phyloP scores from a whole-genome alignment of 2,888 invertebrate genomes.

The Xanthorhoe spadicearia region DNA sequence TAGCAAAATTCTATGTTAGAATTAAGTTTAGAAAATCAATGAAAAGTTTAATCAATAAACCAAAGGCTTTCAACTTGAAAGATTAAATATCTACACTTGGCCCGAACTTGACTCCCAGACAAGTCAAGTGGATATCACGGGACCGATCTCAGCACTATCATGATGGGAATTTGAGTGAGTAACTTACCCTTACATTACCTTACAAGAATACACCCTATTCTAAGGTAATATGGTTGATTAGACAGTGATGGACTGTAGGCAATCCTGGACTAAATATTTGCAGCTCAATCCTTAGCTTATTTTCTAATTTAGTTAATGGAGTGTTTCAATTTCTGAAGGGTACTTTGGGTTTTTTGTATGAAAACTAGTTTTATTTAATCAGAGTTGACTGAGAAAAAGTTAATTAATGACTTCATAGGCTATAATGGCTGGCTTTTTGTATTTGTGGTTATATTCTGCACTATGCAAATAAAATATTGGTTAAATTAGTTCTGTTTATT shows the following conservation, averaged over 20 bases:
- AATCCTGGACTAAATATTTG: slow-evolving; percentile 21
- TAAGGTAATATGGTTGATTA: slow-evolving; percentile 19
- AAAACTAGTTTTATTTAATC: background rate
- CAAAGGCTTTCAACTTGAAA: slow-evolving; percentile 10
- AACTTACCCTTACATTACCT: slow-evolving; percentile 33
- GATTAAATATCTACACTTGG: slow-evolving; percentile 34
- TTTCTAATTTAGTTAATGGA: slow-evolving; percentile 43
- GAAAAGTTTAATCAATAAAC: background rate
- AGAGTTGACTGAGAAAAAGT: background rate
- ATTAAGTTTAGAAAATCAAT: no score
- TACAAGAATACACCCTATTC: slow-evolving; percentile 38
- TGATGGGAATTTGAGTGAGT: slow-evolving; percentile 49
- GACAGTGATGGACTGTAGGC: slow-evolving; percentile 3
- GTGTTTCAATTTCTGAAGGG: slow-evolving; percentile 39
- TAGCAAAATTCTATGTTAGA: no score
- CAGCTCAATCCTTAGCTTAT: slow-evolving; percentile 37
- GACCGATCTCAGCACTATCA: slow-evolving; percentile 52
- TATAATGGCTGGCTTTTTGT: no score
- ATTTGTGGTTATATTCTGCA: no score
- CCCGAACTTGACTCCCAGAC: slow-evolving; percentile 44
- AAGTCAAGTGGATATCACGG: slow-evolving; percentile 50
- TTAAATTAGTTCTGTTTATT: no score
- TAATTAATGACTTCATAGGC: no score
- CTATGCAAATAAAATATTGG: no score
- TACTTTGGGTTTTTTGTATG: background rate